phyloP scores from a whole-genome alignment of 2,113 vertebrate genomes.

The Junco hyemalis region DNA sequence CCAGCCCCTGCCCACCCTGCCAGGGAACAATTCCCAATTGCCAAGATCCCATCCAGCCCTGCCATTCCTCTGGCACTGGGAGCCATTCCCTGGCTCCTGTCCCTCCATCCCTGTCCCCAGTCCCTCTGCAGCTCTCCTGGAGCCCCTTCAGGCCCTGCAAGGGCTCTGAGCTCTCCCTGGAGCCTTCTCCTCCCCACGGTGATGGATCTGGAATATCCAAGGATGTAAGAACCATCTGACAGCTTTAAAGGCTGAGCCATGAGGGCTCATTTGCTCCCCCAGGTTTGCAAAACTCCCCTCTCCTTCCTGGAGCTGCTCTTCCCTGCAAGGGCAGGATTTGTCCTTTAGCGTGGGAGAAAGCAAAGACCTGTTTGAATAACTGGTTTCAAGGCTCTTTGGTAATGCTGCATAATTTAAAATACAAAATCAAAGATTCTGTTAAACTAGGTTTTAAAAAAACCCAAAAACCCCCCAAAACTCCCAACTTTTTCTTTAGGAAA shows the following conservation, averaged over 20 bases:
- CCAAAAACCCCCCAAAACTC: not conserved
- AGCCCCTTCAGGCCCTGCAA: not conserved
- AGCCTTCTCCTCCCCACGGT: not conserved
- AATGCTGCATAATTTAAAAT: not conserved
- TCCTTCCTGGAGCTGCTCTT: not conserved
- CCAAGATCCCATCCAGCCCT: no score
- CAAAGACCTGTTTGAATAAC: not conserved
- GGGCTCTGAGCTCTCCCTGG: not conserved
- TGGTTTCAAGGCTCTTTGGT: not conserved
- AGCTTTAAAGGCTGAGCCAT: not conserved
- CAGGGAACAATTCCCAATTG: no score
- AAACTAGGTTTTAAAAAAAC: not conserved
- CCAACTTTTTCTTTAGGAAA: not conserved
- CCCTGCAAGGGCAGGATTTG: not conserved
- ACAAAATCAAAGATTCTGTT: not conserved
- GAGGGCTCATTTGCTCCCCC: not conserved
- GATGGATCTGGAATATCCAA: not conserved
- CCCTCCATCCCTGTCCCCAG: not conserved
- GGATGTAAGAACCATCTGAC: not conserved
- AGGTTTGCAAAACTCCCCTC: not conserved
- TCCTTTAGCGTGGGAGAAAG: not conserved
- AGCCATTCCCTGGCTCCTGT: not conserved
- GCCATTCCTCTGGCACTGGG: no score
- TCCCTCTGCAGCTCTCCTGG: not conserved
- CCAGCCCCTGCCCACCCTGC: not conserved